These are phyloP conservation scores for Parthenolecanium corni DNA, from an alignment of 2,888 invertebrate species.

Conservation along the genomic window DNA sequence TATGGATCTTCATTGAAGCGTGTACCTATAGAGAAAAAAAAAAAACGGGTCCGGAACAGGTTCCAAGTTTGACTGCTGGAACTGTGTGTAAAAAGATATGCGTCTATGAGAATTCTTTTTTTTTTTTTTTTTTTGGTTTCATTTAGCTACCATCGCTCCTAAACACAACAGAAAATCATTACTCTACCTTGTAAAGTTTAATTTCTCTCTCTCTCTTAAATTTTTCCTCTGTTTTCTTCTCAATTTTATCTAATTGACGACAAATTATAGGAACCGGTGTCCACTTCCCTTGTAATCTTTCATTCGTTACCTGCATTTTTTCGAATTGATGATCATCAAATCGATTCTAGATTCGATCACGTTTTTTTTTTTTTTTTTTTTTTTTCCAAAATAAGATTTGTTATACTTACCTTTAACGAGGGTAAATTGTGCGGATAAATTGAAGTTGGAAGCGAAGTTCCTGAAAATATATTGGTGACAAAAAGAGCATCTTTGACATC, in stretches of 20 bases:
- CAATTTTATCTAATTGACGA: constrained; percentile 8
- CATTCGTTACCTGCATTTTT: not conserved
- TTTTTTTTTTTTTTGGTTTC: no score
- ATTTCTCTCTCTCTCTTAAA: not conserved
- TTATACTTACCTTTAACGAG: no score
- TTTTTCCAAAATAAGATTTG: no score
- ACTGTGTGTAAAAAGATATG: not conserved
- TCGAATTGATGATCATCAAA: not conserved
- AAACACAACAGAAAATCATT: no score
- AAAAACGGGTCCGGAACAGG: constrained; percentile 24
- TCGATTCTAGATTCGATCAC: no score
- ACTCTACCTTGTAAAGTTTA: no score
- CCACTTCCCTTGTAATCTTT: constrained; percentile 20
- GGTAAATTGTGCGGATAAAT: no score
- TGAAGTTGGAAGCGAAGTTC: no score
- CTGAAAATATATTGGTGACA: no score
- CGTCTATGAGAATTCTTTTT: constrained; percentile 4
- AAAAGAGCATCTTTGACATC: no score
- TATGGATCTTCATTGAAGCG: constrained; percentile 22
- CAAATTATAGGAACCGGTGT: constrained; percentile 21
- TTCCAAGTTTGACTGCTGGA: constrained; percentile 9
- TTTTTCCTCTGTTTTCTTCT: not conserved
- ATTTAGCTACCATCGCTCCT: not conserved
- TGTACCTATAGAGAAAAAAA: not conserved
- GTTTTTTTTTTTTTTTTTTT: no score